phyloP scores from a whole-genome alignment of 2,113 vertebrate genomes.

The Saccopteryx bilineata region DNA sequence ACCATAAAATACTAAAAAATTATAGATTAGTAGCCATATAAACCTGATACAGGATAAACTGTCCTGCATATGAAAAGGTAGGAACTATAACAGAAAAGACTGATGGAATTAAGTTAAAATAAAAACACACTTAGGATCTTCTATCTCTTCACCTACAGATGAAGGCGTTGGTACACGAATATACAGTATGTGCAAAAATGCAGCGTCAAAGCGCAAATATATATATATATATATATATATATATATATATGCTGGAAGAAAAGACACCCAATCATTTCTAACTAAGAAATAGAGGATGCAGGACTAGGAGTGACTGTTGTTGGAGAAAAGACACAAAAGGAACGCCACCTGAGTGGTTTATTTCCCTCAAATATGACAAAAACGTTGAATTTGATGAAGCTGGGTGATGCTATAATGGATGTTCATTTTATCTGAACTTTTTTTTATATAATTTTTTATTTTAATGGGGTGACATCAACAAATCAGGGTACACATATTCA shows the following conservation, averaged over 20 bases:
- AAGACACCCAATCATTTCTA: background rate
- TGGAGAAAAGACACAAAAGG: background rate
- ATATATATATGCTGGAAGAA: background rate
- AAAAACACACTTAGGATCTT: background rate
- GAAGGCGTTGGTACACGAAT: background rate
- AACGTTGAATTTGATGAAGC: background rate
- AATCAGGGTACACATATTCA: no score
- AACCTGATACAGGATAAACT: background rate
- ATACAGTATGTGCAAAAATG: background rate
- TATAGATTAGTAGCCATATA: background rate
- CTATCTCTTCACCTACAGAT: background rate
- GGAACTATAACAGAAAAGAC: background rate
- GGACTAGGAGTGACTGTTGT: fast-evolving
- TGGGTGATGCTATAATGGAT: background rate
- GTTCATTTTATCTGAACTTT: background rate
- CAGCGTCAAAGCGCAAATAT: fast-evolving
- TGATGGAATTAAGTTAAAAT: background rate
- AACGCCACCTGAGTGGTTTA: fast-evolving
- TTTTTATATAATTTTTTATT: no score
- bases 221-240: fast-evolving
- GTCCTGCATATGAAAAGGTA: background rate
- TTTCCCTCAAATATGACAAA: background rate
- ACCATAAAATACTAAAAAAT: constrained; percentile 9
- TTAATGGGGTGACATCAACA: no score
- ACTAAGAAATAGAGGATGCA: background rate